phyloP scores from a whole-genome alignment of 2,888 invertebrate species.

The Volucella bombylans region DNA sequence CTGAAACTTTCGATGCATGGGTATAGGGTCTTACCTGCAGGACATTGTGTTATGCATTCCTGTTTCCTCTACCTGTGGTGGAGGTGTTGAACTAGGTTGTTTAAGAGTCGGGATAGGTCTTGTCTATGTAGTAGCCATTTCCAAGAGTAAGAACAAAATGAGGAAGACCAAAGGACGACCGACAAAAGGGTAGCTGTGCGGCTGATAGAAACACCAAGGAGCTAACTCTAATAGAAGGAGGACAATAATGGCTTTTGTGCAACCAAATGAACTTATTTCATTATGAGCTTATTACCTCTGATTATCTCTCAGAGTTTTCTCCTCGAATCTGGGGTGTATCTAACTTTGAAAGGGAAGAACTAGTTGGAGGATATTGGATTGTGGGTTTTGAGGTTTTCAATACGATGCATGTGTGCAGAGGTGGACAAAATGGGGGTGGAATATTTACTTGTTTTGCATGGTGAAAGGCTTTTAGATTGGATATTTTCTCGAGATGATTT shows the following conservation, averaged over 20 bases:
- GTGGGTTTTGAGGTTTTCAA: not conserved
- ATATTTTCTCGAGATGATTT: too few relatives aligned
- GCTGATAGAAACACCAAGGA: not conserved
- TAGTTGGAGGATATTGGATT: not conserved
- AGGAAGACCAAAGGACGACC: conserved; percentile 25
- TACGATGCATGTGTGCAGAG: conserved; percentile 3
- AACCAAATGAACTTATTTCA: conserved; percentile 71
- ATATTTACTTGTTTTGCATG: not conserved
- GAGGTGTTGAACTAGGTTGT: conserved; percentile 60
- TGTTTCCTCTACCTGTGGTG: conserved; percentile 19
- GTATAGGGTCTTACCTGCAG: conserved; percentile 21
- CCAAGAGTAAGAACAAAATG: not conserved
- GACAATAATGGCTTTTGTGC: conserved; percentile 69
- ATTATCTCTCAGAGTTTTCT: conserved; percentile 56
- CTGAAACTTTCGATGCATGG: conserved; percentile 48
- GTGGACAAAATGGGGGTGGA: not conserved
- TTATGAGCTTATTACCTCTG: conserved; percentile 69
- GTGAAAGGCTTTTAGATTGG: not conserved
- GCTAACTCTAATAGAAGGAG: conserved; percentile 6
- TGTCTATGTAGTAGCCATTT: conserved; percentile 10
- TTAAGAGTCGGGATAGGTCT: conserved; percentile 36
- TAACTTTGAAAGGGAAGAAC: conserved; percentile 16
- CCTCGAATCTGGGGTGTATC: conserved; percentile 15
- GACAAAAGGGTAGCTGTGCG: conserved; percentile 37
- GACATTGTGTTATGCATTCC: conserved; percentile 17